Percentiles rank a stretch among this genome's conserved stretches.
Evolutionary conservation across 2,797 vertebrate genomes (phyloP).

Genomic region (Siniperca obscura): DNA sequence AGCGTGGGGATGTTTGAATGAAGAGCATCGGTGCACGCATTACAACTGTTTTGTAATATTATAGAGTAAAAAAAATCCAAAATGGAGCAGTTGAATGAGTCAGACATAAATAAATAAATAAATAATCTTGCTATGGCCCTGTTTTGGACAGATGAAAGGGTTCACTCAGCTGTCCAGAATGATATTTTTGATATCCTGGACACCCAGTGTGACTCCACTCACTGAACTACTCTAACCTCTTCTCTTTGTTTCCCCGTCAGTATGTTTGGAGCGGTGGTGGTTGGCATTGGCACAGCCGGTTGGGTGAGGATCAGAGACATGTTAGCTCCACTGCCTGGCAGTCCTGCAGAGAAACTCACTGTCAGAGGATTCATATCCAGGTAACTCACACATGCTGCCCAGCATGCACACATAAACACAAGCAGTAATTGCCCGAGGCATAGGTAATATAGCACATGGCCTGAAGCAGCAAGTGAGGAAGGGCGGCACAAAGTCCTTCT

Average conservation of each 20-base stretch:
- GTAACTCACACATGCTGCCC: constrained; percentile 72
- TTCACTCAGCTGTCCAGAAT: not conserved
- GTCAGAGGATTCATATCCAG: constrained; percentile 92
- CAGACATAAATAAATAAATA: too few species aligned
- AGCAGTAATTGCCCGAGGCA: not conserved
- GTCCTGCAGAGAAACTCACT: constrained; percentile 86
- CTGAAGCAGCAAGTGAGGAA: not conserved
- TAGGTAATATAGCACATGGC: not conserved
- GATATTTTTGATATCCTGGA: not conserved
- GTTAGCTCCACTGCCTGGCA: constrained; percentile 81
- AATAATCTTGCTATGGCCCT: too few species aligned
- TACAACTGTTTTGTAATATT: too few species aligned
- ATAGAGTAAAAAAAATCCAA: too few species aligned
- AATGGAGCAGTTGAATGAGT: too few species aligned
- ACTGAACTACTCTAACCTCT: not conserved
- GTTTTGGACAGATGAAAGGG: not conserved
- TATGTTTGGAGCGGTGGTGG: constrained; percentile 93
- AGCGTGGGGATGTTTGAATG: too few species aligned
- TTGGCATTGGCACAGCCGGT: constrained; percentile 92
- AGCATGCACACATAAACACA: not conserved
- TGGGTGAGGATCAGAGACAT: constrained; percentile 90
- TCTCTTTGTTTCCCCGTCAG: constrained; percentile 35
- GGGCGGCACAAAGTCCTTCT: not conserved
- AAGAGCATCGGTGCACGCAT: too few species aligned
- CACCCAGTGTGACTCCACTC: not conserved